Conservation (phyloP, 2,888 invertebrate species). For the Pollenia amentaria region DNA sequence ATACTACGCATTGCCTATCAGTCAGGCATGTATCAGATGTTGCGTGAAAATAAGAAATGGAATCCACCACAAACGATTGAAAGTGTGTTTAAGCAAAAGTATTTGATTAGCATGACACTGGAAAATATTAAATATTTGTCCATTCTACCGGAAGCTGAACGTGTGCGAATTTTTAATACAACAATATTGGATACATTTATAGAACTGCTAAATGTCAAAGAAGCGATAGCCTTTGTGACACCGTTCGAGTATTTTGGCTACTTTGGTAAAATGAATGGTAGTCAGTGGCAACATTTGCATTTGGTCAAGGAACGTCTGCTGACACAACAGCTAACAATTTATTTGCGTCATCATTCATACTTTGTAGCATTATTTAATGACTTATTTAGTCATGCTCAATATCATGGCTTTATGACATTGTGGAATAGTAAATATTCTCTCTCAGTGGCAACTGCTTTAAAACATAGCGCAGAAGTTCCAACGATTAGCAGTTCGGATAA, state of each 20-base stretch:
- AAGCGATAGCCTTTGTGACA: slow-evolving; percentile 77
- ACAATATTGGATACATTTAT: slow-evolving; percentile 78
- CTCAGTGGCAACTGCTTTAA: neutral
- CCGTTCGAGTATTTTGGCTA: slow-evolving; percentile 80
- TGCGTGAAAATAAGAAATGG: slow-evolving; percentile 77
- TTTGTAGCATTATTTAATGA: slow-evolving; percentile 76
- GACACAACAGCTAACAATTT: slow-evolving; percentile 79
- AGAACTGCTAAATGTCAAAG: slow-evolving; percentile 66
- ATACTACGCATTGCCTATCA: slow-evolving; percentile 81
- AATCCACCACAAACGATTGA: slow-evolving; percentile 79
- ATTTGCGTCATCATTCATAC: slow-evolving; percentile 78
- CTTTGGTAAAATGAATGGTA: slow-evolving; percentile 76
- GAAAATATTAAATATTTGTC: slow-evolving; percentile 75
- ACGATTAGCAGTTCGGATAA: neutral
- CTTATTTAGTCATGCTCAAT: slow-evolving; percentile 76
- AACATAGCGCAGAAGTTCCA: neutral
- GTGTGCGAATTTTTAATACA: slow-evolving; percentile 73
- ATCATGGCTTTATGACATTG: slow-evolving; percentile 77
- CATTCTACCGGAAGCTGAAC: slow-evolving; percentile 76
- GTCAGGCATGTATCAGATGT: slow-evolving; percentile 79
- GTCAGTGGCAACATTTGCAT: slow-evolving; percentile 76
- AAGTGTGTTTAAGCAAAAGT: slow-evolving; percentile 76
- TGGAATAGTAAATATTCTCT: slow-evolving; percentile 39
- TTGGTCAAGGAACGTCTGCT: slow-evolving; percentile 78
- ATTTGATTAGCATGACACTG: slow-evolving; percentile 76